Evolutionary conservation across 1,140 invertebrate genomes (phyloP).

Genomic region (Bombus ignitus): DNA sequence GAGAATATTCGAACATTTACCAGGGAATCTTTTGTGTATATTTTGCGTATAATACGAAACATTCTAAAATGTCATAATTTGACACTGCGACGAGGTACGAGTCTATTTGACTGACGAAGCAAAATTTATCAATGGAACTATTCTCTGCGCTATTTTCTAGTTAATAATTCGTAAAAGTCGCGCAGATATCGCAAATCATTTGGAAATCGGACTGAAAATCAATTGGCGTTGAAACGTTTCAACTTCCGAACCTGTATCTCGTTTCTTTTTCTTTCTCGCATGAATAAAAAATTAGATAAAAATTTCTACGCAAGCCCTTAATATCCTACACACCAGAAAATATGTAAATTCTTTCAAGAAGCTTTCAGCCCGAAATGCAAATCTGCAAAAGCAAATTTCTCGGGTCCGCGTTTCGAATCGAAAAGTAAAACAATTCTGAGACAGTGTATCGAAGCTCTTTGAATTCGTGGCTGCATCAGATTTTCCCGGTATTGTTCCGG

Average conservation of each 20-base stretch:
- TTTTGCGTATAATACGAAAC: no score
- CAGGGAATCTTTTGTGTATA: no score
- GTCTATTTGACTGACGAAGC: no score
- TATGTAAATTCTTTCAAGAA: neutral
- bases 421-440: neutral
- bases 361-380: neutral
- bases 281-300: neutral
- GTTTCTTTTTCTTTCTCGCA: neutral
- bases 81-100: no score
- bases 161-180: neutral
- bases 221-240: neutral
- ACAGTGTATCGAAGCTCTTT: neutral
- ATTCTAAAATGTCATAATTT: no score
- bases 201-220: neutral
- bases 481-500: neutral
- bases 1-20: no score
- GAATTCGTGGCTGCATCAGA: neutral
- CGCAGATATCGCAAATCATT: no score
- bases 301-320: neutral
- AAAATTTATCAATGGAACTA: no score
- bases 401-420: neutral
- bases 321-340: neutral
- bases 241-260: neutral
- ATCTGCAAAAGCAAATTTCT: neutral
- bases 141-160: neutral